These are phyloP conservation scores for Caerostris darwini DNA, from an alignment of 1,140 invertebrate species.

Conservation along the genomic window DNA sequence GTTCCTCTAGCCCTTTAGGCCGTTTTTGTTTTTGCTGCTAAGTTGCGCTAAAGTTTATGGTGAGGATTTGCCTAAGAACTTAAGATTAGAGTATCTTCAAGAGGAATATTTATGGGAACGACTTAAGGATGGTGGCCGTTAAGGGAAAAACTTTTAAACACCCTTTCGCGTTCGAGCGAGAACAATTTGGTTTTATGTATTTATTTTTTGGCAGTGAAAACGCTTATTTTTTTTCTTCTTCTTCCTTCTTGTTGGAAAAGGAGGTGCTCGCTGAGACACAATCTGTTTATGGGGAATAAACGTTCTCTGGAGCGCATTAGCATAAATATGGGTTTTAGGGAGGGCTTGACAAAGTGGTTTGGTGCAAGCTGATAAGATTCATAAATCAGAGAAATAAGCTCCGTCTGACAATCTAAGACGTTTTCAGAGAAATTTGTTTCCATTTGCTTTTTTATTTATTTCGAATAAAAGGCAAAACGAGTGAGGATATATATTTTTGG, in stretches of 20 bases:
- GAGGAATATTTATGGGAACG: constrained; percentile 28
- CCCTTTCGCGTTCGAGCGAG: neutral
- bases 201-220: neutral
- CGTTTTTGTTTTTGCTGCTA: neutral
- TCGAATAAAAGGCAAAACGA: too few relatives aligned
- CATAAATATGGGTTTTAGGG: constrained; percentile 17
- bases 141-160: neutral
- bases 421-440: neutral
- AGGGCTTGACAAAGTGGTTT: neutral
- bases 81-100: constrained; percentile 7
- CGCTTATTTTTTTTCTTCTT: neutral
- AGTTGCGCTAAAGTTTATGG: neutral
- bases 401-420: neutral
- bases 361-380: neutral
- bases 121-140: neutral
- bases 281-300: constrained; percentile 10
- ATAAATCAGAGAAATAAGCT: constrained; percentile 15
- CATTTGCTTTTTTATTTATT: too few relatives aligned
- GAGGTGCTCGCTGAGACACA: neutral
- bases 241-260: neutral
- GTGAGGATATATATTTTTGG: too few relatives aligned
- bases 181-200: neutral
- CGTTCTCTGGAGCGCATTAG: neutral
- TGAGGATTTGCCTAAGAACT: constrained; percentile 37
- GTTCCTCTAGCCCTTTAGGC: neutral